These are phyloP conservation scores for Halichoerus grypus DNA, from an alignment of 2,113 vertebrate genomes.

Conservation along the genomic window DNA sequence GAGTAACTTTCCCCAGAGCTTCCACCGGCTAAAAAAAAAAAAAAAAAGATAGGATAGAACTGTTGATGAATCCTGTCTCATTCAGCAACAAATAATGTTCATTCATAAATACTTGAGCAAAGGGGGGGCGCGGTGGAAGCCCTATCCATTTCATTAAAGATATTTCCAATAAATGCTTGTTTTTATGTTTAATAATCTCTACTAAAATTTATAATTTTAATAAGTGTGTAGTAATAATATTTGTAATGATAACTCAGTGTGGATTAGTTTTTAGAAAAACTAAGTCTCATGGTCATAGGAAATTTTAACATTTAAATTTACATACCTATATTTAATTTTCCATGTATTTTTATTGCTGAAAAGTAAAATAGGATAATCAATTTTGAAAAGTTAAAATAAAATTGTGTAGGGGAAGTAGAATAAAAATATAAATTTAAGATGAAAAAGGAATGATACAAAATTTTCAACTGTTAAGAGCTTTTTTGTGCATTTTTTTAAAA, in stretches of 20 bases:
- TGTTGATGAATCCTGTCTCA: neutral
- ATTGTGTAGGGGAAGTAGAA: neutral
- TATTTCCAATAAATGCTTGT: constrained; percentile 13
- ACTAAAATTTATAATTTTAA: constrained; percentile 20
- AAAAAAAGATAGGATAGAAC: neutral
- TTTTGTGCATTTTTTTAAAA: constrained; percentile 11
- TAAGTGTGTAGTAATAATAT: neutral
- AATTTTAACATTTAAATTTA: constrained; percentile 35
- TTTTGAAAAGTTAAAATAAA: constrained; percentile 57
- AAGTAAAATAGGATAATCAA: neutral
- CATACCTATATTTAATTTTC: neutral
- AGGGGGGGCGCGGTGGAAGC: neutral
- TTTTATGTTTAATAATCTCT: constrained; percentile 18
- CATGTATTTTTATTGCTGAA: constrained; percentile 32
- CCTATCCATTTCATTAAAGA: neutral
- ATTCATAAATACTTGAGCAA: neutral
- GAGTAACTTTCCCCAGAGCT: neutral
- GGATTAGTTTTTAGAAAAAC: constrained; percentile 9
- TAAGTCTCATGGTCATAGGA: neutral
- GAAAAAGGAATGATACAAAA: constrained; percentile 7
- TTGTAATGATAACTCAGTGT: constrained; percentile 11
- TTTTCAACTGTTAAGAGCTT: constrained; percentile 3
- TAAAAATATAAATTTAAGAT: constrained; percentile 59
- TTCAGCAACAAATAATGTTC: neutral
- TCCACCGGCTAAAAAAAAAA: neutral